These are phyloP conservation scores for Amphipyra tragopoginis DNA, from an alignment of 2,888 invertebrate genomes.

Conservation along the genomic window DNA sequence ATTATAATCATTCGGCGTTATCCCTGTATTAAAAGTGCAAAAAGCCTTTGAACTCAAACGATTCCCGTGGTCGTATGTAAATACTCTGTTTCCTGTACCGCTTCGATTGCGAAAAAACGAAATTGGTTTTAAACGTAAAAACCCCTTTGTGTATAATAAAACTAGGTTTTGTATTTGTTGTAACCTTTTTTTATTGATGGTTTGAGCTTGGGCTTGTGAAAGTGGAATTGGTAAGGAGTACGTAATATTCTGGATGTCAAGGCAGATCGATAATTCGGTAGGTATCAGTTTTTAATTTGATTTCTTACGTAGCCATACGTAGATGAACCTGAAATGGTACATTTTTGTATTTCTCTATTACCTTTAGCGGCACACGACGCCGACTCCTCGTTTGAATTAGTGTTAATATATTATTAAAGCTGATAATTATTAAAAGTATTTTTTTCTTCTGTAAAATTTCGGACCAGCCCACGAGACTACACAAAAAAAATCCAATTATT, in stretches of 20 bases:
- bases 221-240: neutral
- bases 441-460: no score
- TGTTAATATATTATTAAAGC: no score
- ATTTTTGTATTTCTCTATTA: no score
- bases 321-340: no score
- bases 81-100: slow-evolving; percentile 49
- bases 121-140: slow-evolving; percentile 54
- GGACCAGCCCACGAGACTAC: no score
- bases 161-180: slow-evolving; percentile 34
- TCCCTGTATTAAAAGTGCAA: slow-evolving; percentile 39
- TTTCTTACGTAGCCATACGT: no score
- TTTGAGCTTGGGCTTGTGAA: slow-evolving; percentile 9
- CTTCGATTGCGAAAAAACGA: slow-evolving; percentile 36
- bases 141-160: slow-evolving; percentile 43
- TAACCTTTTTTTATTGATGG: slow-evolving; percentile 23
- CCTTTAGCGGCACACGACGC: no score
- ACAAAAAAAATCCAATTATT: no score
- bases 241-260: no score
- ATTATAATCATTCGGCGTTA: slow-evolving; percentile 22
- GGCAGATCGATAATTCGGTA: neutral
- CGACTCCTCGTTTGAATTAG: no score
- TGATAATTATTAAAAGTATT: no score
- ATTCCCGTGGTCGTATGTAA: slow-evolving; percentile 53
- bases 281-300: no score
- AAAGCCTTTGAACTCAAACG: slow-evolving; percentile 52